Base-by-base conservation (phyloP, 2,888 invertebrate species). In the Seira ritae region DNA sequence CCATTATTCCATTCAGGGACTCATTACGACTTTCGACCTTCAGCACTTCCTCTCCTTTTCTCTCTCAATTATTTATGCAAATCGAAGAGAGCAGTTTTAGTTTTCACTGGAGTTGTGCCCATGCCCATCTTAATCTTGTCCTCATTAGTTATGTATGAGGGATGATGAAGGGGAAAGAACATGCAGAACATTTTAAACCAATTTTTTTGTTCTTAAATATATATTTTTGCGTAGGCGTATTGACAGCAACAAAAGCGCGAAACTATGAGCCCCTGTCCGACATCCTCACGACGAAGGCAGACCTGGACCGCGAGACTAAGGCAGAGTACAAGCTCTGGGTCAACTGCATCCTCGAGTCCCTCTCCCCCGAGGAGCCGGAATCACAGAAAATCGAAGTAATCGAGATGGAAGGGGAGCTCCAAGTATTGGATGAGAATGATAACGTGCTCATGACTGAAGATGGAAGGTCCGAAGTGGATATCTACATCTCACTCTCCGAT, bases 391-490 rank as follows among this genome's bases (percentile, higher is more conserved):
- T 62, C 24, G 85, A 85, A 4, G 8, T 65, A 3, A 62, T 72
- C 65, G 19, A 31, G 24, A 17, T 84, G 15, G 65, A 68, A 10
- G 88, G 86, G 1, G 20, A 37, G 6, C 79, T 89, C 0, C 55
- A 19, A 4, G 83, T 89, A 1, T 78, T 89, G 1, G 89, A 89
- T 82, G 85, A 88, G 50, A 87, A 89, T 78, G 89, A 89, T 71
- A 87, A 85, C 31, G 69, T 46, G 15, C 79, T 80, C 3, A 84
- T 87, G 1, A 31, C 17, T 17, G 80, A 81, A 17, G 78, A 77
- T 66, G 81, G 80, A 20, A 37, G 69, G 6, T 74, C 68, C 15
- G 75, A 84, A 4, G 65, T 55, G 23, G 77, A 62, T 22, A 79
- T 78, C 19, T 70, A 42, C 55, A 70, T 81, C 22, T 74, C 76